Conservation (phyloP, 2,113 vertebrate species). For the Sterrhoptilus dennistouni region DNA sequence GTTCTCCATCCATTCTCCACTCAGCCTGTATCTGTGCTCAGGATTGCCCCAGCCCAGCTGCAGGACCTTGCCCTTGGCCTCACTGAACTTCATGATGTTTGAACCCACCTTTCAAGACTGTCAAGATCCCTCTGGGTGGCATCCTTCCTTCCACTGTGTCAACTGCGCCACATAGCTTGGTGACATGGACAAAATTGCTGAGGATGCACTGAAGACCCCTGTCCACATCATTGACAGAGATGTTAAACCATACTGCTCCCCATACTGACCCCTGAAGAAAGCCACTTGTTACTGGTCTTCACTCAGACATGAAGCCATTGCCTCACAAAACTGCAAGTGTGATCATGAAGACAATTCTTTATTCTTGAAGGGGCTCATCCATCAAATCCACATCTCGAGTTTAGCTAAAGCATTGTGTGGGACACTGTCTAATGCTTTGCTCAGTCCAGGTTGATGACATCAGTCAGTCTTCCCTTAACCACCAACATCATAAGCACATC, state of each 20-base stretch:
- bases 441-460: not conserved
- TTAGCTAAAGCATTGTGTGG: not conserved
- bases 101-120: not conserved
- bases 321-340: not conserved
- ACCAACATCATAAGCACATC: not conserved
- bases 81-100: not conserved
- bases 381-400: fast-evolving
- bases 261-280: not conserved
- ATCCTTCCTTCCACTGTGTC: not conserved
- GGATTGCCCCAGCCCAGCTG: not conserved
- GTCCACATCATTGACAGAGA: not conserved
- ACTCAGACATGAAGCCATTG: not conserved
- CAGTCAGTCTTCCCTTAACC: not conserved
- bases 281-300: not conserved
- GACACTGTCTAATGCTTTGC: not conserved
- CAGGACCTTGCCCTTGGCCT: not conserved
- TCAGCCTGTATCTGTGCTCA: not conserved
- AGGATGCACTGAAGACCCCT: not conserved
- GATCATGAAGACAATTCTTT: not conserved
- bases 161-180: fast-evolving
- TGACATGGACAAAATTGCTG: not conserved
- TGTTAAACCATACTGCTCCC: not conserved
- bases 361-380: not conserved
- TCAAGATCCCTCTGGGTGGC: not conserved
- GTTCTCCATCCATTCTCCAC: not conserved